These are phyloP conservation scores for Rhamphomyia laevipes DNA, from an alignment of 2,888 invertebrate genomes.

Conservation along the genomic window DNA sequence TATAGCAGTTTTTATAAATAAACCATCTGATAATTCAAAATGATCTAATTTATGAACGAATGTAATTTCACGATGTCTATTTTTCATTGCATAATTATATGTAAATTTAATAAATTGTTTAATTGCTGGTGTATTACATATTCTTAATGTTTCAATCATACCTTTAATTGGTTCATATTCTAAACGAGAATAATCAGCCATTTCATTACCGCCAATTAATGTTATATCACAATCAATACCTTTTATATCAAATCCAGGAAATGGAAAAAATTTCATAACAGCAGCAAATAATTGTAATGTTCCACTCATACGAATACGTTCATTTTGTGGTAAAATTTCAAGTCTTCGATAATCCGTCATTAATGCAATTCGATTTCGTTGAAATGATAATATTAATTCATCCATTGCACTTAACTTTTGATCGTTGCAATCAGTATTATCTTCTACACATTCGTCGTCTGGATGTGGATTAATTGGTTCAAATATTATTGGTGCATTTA, in stretches of 20 bases:
- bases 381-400: slow-evolving; percentile 23
- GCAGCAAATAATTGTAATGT: slow-evolving; percentile 22
- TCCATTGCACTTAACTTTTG: not conserved
- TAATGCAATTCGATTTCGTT: slow-evolving; percentile 22
- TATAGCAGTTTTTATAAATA: slow-evolving; percentile 17
- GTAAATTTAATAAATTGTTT: slow-evolving; percentile 20
- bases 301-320: slow-evolving; percentile 19
- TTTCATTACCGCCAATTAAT: slow-evolving; percentile 24
- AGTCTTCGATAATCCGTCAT: slow-evolving; percentile 22
- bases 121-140: slow-evolving; percentile 12
- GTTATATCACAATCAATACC: slow-evolving; percentile 21
- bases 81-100: slow-evolving; percentile 16
- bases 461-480: slow-evolving; percentile 15
- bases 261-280: slow-evolving; percentile 20
- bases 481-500: slow-evolving; percentile 23
- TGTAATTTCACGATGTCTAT: slow-evolving; percentile 19
- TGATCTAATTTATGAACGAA: slow-evolving; percentile 23
- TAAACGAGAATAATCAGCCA: slow-evolving; percentile 24
- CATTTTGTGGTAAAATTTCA: slow-evolving; percentile 17
- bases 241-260: slow-evolving; percentile 22
- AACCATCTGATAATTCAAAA: slow-evolving; percentile 23
- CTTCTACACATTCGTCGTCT: too few relatives aligned
- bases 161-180: slow-evolving; percentile 29
- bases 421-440: not conserved
- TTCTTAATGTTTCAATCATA: slow-evolving; percentile 26